Conservation (phyloP, 53 echinoderm and acorn worm genomes). For the Holothuria leucospilota region DNA sequence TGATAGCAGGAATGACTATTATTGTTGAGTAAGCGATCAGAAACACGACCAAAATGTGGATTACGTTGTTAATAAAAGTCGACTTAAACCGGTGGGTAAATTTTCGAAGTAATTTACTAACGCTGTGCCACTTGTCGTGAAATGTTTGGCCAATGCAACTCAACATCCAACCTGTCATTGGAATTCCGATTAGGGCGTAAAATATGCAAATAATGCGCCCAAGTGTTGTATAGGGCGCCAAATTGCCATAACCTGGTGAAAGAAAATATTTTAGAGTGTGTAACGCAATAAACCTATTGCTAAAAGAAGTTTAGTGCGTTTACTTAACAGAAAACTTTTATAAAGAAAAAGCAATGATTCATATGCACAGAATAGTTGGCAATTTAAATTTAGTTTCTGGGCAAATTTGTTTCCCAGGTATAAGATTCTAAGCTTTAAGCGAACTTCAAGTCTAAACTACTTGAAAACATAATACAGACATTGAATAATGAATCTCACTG, state of each 20-base stretch:
- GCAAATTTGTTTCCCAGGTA: too few species aligned
- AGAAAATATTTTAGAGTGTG: not conserved
- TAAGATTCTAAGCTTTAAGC: too few species aligned
- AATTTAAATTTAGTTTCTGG: too few species aligned
- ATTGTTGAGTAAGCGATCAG: slow-evolving; percentile 27
- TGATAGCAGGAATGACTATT: slow-evolving; percentile 41
- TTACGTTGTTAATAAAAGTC: not conserved
- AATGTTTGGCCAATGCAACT: slow-evolving; percentile 39
- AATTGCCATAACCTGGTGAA: slow-evolving; percentile 51
- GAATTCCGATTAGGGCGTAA: slow-evolving; percentile 56
- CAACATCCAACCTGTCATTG: slow-evolving; percentile 58
- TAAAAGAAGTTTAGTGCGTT: too few species aligned
- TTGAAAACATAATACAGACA: too few species aligned
- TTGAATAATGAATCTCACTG: too few species aligned
- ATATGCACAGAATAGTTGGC: too few species aligned
- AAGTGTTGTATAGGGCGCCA: slow-evolving; percentile 25
- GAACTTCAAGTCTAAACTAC: too few species aligned
- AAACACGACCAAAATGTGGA: slow-evolving; percentile 18
- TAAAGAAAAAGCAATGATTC: too few species aligned
- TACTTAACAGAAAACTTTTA: too few species aligned
- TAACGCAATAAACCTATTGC: too few species aligned
- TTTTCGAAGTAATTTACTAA: not conserved
- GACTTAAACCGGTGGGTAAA: slow-evolving; percentile 9
- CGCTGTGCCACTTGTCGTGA: slow-evolving; percentile 21
- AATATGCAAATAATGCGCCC: slow-evolving; percentile 36